Conservation (phyloP, 2,888 invertebrate species). For the Pomacea canaliculata region DNA sequence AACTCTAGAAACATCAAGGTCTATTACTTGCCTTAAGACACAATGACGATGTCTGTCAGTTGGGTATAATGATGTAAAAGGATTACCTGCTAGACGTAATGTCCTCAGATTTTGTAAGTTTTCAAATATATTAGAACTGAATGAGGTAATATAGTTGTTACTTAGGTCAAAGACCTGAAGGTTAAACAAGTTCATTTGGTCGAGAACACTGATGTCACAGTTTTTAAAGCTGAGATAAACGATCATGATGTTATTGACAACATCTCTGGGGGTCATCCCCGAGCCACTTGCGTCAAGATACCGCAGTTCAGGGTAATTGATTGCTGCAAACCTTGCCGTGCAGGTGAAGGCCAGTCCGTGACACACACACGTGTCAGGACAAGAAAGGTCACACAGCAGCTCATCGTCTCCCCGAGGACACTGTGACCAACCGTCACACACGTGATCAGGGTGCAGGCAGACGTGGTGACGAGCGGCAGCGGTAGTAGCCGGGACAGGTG, state of each 20-base stretch:
- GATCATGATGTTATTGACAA: neutral
- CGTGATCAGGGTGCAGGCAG: neutral
- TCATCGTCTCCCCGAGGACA: neutral
- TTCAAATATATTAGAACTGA: neutral
- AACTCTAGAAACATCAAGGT: no score
- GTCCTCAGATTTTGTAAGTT: neutral
- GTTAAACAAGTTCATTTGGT: neutral
- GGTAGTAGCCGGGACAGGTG: constrained; percentile 2
- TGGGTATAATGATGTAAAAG: neutral
- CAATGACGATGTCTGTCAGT: neutral
- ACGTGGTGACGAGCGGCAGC: neutral
- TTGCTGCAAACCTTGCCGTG: neutral
- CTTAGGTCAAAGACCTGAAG: neutral
- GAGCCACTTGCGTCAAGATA: neutral
- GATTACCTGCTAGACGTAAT: neutral
- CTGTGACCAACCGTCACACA: neutral
- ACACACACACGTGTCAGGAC: neutral
- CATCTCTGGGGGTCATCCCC: neutral
- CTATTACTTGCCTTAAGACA: no score
- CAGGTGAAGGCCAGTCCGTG: neutral
- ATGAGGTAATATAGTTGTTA: neutral
- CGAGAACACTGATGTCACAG: neutral
- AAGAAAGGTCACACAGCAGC: neutral
- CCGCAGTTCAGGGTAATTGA: neutral
- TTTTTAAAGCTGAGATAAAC: neutral